A percentile compares a stretch with the other conserved stretches of the same genome.
These are phyloP conservation scores for Periophthalmodon schlosseri DNA, from an alignment of 2,113 vertebrate genomes.

Conservation along the genomic window DNA sequence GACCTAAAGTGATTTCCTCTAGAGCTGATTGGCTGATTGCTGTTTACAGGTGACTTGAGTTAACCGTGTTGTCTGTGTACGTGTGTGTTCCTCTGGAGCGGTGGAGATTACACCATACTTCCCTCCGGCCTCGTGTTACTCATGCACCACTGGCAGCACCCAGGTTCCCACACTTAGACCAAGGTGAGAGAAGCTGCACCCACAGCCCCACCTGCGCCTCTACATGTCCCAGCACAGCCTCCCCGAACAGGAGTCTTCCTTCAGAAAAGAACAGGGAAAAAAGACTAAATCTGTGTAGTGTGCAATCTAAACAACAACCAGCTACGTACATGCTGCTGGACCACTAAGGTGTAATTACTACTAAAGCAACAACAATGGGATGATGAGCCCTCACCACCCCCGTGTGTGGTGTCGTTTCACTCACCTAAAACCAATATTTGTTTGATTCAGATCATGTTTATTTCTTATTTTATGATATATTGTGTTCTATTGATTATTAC, in stretches of 20 bases:
- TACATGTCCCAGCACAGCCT: slow-evolving; percentile 74
- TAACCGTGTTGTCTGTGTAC: slow-evolving; percentile 45
- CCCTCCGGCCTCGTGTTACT: slow-evolving; percentile 77
- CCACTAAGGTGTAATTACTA: slow-evolving; percentile 69
- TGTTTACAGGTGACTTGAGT: slow-evolving; percentile 61
- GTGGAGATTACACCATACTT: slow-evolving; percentile 78
- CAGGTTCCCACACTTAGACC: slow-evolving; percentile 79
- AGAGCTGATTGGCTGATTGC: slow-evolving; percentile 53
- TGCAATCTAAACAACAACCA: slow-evolving; percentile 64
- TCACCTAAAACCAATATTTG: not conserved
- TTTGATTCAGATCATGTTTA: too few relatives aligned
- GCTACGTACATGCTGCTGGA: slow-evolving; percentile 46
- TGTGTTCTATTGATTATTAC: not conserved
- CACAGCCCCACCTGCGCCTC: slow-evolving; percentile 74
- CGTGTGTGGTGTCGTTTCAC: not conserved
- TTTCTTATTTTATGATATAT: not conserved
- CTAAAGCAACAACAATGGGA: slow-evolving; percentile 51
- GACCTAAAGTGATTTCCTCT: slow-evolving; percentile 37
- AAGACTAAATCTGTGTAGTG: slow-evolving; percentile 56
- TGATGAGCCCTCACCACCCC: slow-evolving; percentile 47
- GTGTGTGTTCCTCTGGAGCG: slow-evolving; percentile 60
- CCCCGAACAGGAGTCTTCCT: slow-evolving; percentile 59
- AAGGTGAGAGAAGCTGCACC: slow-evolving; percentile 75
- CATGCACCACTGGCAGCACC: slow-evolving; percentile 71
- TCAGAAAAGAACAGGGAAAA: slow-evolving; percentile 62